Percentiles rank a stretch among this genome's conserved stretches.
Evolutionary conservation across 2,797 vertebrate species (phyloP).

Genomic region (Coccyzus lansbergi): DNA sequence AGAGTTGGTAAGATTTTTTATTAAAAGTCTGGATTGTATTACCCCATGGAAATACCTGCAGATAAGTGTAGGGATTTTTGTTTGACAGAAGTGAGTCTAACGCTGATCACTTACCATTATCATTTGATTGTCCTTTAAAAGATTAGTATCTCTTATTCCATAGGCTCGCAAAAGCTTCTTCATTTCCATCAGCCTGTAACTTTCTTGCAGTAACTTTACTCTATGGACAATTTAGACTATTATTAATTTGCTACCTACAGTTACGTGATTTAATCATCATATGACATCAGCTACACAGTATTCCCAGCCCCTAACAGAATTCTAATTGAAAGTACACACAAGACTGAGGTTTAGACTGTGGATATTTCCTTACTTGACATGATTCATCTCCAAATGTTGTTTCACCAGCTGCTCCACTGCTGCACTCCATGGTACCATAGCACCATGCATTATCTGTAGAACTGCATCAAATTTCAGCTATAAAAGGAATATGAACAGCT

Average conservation of each 20-base stretch:
- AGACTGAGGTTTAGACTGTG: background rate
- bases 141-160: slow-evolving; percentile 90
- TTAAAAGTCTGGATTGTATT: background rate
- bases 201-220: slow-evolving; percentile 90
- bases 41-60: background rate
- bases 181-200: slow-evolving; percentile 94
- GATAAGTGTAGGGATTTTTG: background rate
- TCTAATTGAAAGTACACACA: background rate
- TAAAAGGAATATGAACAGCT: background rate
- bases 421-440: slow-evolving; percentile 91
- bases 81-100: background rate
- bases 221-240: slow-evolving; percentile 69
- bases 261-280: background rate
- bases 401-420: slow-evolving; percentile 91
- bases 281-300: background rate
- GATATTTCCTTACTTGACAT: slow-evolving; percentile 86
- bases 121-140: slow-evolving; percentile 85
- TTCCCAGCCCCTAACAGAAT: background rate
- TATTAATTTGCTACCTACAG: background rate
- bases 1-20: background rate
- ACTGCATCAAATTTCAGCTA: slow-evolving; percentile 95
- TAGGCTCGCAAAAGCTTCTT: slow-evolving; percentile 91
- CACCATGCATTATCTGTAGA: slow-evolving; percentile 92
- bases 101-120: slow-evolving; percentile 82
- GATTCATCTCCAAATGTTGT: slow-evolving; percentile 90